These are phyloP conservation scores for Agrilus biguttatus DNA, from an alignment of 2,888 invertebrate species.

Conservation along the genomic window DNA sequence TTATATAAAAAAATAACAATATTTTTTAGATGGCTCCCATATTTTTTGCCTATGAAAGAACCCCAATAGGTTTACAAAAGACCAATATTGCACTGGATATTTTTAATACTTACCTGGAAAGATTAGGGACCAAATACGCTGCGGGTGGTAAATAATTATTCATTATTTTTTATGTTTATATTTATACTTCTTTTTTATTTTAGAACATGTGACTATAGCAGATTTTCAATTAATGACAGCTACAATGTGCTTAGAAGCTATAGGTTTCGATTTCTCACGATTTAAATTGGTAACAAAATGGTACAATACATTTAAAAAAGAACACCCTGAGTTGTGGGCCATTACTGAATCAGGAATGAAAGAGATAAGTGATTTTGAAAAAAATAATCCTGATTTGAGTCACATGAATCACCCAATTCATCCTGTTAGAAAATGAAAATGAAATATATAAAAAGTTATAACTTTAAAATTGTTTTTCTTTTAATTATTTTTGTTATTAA, in stretches of 20 bases:
- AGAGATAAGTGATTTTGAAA: slow-evolving; percentile 50
- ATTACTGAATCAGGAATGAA: slow-evolving; percentile 54
- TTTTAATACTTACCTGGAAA: slow-evolving; percentile 52
- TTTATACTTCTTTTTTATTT: slow-evolving; percentile 6
- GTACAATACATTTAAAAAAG: slow-evolving; percentile 55
- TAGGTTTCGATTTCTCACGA: slow-evolving; percentile 45
- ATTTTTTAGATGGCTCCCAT: slow-evolving; percentile 54
- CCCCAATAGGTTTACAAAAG: slow-evolving; percentile 51
- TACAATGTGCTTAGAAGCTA: slow-evolving; percentile 59
- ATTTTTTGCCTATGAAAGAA: slow-evolving; percentile 59
- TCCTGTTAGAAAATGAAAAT: slow-evolving; percentile 40
- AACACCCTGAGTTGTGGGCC: slow-evolving; percentile 54
- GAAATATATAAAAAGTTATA: neutral
- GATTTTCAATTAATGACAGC: slow-evolving; percentile 59
- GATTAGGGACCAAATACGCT: slow-evolving; percentile 45
- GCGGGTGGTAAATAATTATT: slow-evolving; percentile 35
- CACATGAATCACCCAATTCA: slow-evolving; percentile 60
- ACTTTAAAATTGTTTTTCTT: neutral
- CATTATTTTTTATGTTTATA: neutral
- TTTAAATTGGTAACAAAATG: slow-evolving; percentile 47
- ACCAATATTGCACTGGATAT: slow-evolving; percentile 48
- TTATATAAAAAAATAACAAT: slow-evolving; percentile 3
- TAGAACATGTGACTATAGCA: slow-evolving; percentile 56
- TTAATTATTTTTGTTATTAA: too few relatives aligned
- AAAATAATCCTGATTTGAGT: slow-evolving; percentile 58